Evolutionary conservation across 1,140 invertebrate species (phyloP).

Genomic region (Augochlora pura): DNA sequence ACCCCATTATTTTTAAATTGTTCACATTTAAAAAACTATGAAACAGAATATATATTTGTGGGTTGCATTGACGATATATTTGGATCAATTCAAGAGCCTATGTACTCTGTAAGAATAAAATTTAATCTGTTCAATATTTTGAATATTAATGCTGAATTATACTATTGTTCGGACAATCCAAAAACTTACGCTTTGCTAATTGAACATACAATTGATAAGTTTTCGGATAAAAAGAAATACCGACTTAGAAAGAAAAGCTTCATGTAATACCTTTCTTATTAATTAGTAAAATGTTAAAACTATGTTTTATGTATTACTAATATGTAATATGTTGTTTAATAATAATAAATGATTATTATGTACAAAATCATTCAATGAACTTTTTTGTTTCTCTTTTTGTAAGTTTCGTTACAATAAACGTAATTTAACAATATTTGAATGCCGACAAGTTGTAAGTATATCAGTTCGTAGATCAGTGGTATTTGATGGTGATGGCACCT

Average conservation of each 20-base stretch:
- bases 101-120: constrained; percentile 53
- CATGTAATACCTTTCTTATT: background rate
- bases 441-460: background rate
- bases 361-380: background rate
- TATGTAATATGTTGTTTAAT: background rate
- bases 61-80: constrained; percentile 64
- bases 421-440: background rate
- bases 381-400: background rate
- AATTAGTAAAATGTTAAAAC: background rate
- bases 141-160: constrained; percentile 39
- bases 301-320: background rate
- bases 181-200: constrained; percentile 39
- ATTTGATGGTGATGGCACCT: no score
- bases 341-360: background rate
- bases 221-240: background rate
- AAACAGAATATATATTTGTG: constrained; percentile 26
- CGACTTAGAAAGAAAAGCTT: background rate
- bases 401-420: background rate
- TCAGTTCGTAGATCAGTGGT: no score
- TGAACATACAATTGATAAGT: constrained; percentile 10
- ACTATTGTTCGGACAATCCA: constrained; percentile 50
- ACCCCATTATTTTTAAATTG: constrained; percentile 30
- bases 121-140: background rate
- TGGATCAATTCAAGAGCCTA: constrained; percentile 49
- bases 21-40: background rate